Evolutionary conservation across 2,113 vertebrate genomes (phyloP).

Genomic region (Eurystomus gularis): DNA sequence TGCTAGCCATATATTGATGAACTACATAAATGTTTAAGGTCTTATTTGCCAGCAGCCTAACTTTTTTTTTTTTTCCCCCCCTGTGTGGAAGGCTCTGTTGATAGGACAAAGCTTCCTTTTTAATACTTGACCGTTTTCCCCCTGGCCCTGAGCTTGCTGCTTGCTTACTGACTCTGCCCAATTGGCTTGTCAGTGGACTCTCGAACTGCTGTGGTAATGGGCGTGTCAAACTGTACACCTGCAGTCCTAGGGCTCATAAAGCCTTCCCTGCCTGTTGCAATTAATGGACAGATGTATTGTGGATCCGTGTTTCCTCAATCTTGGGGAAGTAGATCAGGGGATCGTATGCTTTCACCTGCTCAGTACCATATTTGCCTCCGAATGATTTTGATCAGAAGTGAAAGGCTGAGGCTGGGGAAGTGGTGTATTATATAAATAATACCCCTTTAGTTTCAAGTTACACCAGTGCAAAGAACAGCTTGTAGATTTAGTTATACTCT

Average conservation of each 20-base stretch:
- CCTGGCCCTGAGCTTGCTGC: rapidly evolving
- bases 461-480: not conserved
- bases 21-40: not conserved
- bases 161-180: not conserved
- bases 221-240: not conserved
- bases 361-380: not conserved
- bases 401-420: not conserved
- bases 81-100: not conserved
- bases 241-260: not conserved
- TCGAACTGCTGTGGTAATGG: not conserved
- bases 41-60: not conserved
- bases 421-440: not conserved
- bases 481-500: not conserved
- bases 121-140: not conserved
- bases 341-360: not conserved
- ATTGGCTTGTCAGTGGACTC: not conserved
- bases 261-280: not conserved
- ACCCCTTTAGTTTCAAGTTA: not conserved
- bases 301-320: not conserved
- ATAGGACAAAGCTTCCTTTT: not conserved
- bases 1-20: not conserved
- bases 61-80: not conserved
- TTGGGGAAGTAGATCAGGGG: not conserved
- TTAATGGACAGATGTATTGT: rapidly evolving
- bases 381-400: not conserved